Conservation (phyloP, 2,113 vertebrate species). For the Chinchilla lanigera region DNA sequence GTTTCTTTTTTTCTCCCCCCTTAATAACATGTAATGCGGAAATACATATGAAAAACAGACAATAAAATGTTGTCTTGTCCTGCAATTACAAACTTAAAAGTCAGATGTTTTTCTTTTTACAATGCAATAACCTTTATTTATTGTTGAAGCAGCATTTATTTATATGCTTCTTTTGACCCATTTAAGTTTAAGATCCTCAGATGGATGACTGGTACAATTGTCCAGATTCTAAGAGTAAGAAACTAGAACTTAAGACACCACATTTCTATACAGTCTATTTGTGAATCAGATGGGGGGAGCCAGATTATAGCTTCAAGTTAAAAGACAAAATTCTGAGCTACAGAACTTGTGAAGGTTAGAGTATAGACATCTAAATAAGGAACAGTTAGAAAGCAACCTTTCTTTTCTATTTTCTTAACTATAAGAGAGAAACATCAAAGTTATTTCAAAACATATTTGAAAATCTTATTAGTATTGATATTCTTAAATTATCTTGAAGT, state of each 20-base stretch:
- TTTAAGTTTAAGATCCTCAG: background rate
- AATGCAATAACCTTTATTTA: background rate
- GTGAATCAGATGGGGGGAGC: background rate
- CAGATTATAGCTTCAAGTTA: background rate
- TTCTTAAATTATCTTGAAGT: constrained; percentile 25
- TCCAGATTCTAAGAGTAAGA: background rate
- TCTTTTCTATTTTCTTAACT: constrained; percentile 23
- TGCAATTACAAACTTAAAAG: background rate
- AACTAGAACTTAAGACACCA: background rate
- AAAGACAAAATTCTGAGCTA: constrained; percentile 49
- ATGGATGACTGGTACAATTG: background rate
- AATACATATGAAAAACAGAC: background rate
- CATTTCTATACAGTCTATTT: constrained; percentile 49
- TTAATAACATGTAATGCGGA: constrained; percentile 5
- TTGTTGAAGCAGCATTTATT: constrained; percentile 39
- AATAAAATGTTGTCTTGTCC: constrained; percentile 19
- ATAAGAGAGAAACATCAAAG: background rate
- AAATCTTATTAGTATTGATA: constrained; percentile 36
- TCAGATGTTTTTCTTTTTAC: background rate
- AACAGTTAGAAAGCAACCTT: background rate
- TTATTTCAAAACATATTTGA: constrained; percentile 45
- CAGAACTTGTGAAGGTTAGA: constrained; percentile 58
- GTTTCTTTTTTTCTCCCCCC: background rate
- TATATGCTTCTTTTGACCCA: background rate
- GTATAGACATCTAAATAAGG: background rate